A percentile compares a stretch with the other conserved stretches of the same genome.
These are phyloP conservation scores for Brenthis ino DNA, from an alignment of 2,888 invertebrate genomes.

Conservation along the genomic window DNA sequence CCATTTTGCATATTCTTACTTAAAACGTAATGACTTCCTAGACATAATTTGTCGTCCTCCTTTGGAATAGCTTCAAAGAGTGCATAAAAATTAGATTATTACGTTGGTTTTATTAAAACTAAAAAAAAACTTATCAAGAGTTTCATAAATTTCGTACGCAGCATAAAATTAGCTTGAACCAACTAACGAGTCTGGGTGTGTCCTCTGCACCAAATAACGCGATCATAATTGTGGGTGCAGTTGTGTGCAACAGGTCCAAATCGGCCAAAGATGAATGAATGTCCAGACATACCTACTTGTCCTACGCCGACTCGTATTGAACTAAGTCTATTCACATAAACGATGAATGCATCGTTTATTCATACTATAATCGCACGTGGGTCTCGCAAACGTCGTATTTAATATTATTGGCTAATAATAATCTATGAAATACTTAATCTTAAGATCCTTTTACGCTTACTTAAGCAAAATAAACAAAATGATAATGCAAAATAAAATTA, in stretches of 20 bases:
- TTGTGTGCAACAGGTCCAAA: slow-evolving; percentile 63
- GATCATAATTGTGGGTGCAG: slow-evolving; percentile 75
- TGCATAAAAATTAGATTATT: slow-evolving; percentile 15
- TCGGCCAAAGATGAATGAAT: slow-evolving; percentile 42
- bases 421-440: slow-evolving; percentile 23
- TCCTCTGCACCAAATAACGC: slow-evolving; percentile 75
- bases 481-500: slow-evolving; percentile 47
- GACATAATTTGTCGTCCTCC: slow-evolving; percentile 26
- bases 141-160: slow-evolving; percentile 54
- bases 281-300: slow-evolving; percentile 22
- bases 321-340: slow-evolving; percentile 33
- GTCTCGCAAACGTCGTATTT: slow-evolving; percentile 29
- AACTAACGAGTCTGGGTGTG: slow-evolving; percentile 78
- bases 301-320: slow-evolving; percentile 25
- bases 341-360: slow-evolving; percentile 29
- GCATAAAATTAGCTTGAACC: slow-evolving; percentile 62
- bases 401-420: slow-evolving; percentile 27
- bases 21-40: slow-evolving; percentile 37
- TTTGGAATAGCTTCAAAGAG: slow-evolving; percentile 10
- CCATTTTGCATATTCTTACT: slow-evolving; percentile 26
- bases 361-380: slow-evolving; percentile 28
- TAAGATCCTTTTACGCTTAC: slow-evolving; percentile 15
- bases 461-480: slow-evolving; percentile 21
- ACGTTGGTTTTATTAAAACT: slow-evolving; percentile 19
- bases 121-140: slow-evolving; percentile 17